Base-by-base conservation (phyloP, 2,888 invertebrate species). In the Ellobium chinense region DNA sequence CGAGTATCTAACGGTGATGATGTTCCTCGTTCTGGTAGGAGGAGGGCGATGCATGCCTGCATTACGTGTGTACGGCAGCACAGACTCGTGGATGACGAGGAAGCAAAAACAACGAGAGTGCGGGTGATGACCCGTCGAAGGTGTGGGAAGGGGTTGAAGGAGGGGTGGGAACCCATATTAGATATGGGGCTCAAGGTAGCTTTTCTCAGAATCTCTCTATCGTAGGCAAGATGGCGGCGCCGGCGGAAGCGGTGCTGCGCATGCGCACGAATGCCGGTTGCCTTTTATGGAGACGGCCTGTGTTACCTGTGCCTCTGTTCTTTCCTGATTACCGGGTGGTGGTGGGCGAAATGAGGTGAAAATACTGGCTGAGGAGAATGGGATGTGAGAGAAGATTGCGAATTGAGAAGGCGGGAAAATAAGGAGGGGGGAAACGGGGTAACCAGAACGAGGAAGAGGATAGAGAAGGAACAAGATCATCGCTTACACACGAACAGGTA, bases 181-280 rank as follows among this genome's bases (percentile, higher is more conserved):
- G 46, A 46, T 46, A 24, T 60, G 60, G 14, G 60, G 54, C 27
- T 72, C 34, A 18, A 9, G 1, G 60, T 36, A 72, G n/a, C 72
- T n/a, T 72, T 72, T 72, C 72, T 36, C 12, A 29, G 72, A 72
- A 72, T 1, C 56, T 36, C 9, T 29, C 4, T 24, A 56, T 36
- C 36, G 58, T 1, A 18, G 36, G 34, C 36, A 58, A 36, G n/a
- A 72, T 58, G 58, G 58, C 72, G n/a, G 56, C 36, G 65, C 34
- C 65, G 68, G 68, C 72, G 72, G 72, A 72, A 72, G 34, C 21
- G n/a, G 24, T 18, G 18, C 60, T 60, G 24, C 72, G 72, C 72
- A 72, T 60, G 72, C 72, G 72, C 72, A n/a, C n/a, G 12, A 60
- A 36, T 24, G 60, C 58, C 36, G 58, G n/a, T 72, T 72, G 27